Evolutionary conservation across 2,888 invertebrate genomes (phyloP), one percentile per base, ranked within the genome.

Genomic region (Tromatobia lineatoria): DNA sequence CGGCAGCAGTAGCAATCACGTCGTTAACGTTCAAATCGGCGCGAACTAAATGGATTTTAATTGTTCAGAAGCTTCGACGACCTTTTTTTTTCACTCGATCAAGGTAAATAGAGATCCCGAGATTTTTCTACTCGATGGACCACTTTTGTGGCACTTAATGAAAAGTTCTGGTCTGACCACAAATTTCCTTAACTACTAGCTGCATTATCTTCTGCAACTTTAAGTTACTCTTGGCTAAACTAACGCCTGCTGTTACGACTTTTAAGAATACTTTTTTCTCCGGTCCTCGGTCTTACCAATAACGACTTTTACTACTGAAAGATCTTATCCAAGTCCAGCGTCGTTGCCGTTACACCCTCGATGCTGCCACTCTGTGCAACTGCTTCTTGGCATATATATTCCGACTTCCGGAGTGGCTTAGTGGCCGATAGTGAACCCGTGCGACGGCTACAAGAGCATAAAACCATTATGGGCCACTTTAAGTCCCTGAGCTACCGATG

Each of bases 11-110:
- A n/a, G 69, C 73, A 42, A 61, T 34, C 29, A 42, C 25, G 20
- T 38, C 50, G 47, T 75, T 75, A 66, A 66, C 59, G 50, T 23
- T 57, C 15, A 8, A 61, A 74, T 74, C 18, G 29, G 45, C 50
- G 50, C 57, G 64, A 38, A 79, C 57, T 59, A 83, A 83, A 83
- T 83, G 75, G 64, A 71, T 83, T 76, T 64, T 15, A 66, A 79
- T 57, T 59, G 75, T 80, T 64, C 50, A 20, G 54, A 70, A 70
- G 13, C 29, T 52, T 76, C 38, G 57, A 18, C 6, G 10, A 11
- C 18, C 38, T n/a, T 66, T 57, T 66, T 57, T 52, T 71, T 4
- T 13, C 20, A 13, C 45, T 0, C 20, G 4, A 11, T 18, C 3
- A n/a, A 69, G 11, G 34, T 61, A 4, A 29, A 59, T 23, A 25